Evolutionary conservation across 2,797 vertebrate genomes (phyloP).

Genomic region (Lophotriccus pileatus): DNA sequence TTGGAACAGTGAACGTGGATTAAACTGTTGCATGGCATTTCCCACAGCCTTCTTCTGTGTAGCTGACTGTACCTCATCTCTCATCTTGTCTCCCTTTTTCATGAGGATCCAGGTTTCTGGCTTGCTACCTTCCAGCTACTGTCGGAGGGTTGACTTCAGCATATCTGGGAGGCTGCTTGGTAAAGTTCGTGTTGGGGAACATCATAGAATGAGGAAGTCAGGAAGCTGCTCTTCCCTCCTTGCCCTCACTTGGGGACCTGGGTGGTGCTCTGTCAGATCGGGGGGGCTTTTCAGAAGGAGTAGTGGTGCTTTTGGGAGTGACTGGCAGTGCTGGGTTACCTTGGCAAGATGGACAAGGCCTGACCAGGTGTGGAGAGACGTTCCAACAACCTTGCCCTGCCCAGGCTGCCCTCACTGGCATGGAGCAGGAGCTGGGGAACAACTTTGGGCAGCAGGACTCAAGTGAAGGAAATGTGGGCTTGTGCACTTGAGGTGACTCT

Average conservation of each 20-base stretch:
- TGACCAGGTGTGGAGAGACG: not conserved
- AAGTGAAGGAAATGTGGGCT: not conserved
- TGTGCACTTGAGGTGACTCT: not conserved
- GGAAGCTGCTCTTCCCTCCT: not conserved
- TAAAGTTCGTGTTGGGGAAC: not conserved
- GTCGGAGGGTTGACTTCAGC: not conserved
- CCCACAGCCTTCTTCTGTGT: not conserved
- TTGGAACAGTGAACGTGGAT: conserved; percentile 6
- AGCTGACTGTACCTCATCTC: not conserved
- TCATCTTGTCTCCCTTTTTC: conserved; percentile 1
- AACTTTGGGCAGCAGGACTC: not conserved
- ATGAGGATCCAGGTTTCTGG: not conserved
- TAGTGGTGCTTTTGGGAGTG: not conserved
- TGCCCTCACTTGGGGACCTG: fast-evolving
- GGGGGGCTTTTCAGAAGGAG: not conserved
- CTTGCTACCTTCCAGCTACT: not conserved
- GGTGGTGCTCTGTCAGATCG: not conserved
- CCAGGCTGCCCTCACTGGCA: not conserved
- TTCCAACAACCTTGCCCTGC: not conserved
- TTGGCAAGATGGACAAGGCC: not conserved
- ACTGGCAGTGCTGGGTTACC: not conserved
- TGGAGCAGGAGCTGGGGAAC: not conserved
- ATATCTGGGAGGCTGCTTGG: not conserved
- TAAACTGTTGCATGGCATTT: conserved; percentile 39
- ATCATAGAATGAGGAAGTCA: not conserved